A percentile compares a stretch with the other conserved stretches of the same genome.
These are phyloP conservation scores for Oxystoma pomonae DNA, from an alignment of 2,888 invertebrate species.

Conservation along the genomic window DNA sequence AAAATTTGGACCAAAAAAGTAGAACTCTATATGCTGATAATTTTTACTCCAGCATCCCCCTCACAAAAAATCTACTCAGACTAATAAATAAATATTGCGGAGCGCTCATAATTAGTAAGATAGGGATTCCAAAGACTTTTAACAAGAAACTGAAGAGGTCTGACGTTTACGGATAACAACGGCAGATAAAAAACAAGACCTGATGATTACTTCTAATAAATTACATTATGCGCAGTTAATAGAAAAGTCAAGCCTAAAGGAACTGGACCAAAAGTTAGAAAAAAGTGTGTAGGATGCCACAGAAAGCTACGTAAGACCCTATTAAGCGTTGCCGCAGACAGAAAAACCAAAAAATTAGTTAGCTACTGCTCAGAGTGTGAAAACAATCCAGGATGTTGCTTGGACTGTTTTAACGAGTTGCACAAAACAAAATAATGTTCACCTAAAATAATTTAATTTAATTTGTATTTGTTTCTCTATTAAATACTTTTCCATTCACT, in stretches of 20 bases:
- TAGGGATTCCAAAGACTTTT: neutral
- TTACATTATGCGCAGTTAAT: too few species aligned
- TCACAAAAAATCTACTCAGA: neutral
- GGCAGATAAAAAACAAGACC: too few species aligned
- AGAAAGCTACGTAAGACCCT: neutral
- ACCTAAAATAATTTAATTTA: neutral
- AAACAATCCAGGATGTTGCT: neutral
- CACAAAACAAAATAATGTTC: neutral
- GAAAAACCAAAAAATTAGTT: neutral
- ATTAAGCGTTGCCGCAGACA: neutral
- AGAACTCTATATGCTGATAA: neutral
- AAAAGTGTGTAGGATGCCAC: neutral
- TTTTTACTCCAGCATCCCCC: too few species aligned
- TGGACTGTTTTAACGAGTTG: neutral
- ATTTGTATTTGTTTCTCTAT: neutral
- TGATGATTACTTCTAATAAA: too few species aligned
- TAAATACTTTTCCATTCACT: neutral
- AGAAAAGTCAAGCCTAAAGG: neutral
- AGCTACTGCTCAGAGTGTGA: neutral
- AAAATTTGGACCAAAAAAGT: neutral
- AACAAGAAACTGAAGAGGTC: neutral
- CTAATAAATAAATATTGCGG: neutral
- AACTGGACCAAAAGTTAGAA: neutral
- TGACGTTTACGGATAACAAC: neutral
- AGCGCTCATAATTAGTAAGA: neutral